These are phyloP conservation scores for Argynnis bischoffii DNA, from an alignment of 2,888 invertebrate genomes.

Conservation along the genomic window DNA sequence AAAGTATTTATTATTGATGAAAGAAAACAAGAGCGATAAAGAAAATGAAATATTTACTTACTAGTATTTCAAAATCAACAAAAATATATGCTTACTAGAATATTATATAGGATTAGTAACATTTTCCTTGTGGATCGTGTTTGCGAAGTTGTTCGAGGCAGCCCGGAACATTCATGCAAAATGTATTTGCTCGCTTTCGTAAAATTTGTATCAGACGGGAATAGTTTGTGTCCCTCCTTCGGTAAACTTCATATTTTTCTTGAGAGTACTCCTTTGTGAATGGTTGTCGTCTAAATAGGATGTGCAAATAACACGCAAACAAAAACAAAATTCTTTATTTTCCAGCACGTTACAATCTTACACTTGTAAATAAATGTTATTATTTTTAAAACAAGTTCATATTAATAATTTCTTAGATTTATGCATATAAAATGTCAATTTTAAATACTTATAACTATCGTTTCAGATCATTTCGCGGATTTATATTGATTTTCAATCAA, in stretches of 20 bases:
- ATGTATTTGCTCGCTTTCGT: constrained; percentile 63
- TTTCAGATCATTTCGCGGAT: too few relatives aligned
- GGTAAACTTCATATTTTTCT: constrained; percentile 47
- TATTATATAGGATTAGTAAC: constrained; percentile 38
- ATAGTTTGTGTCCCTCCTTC: constrained; percentile 50
- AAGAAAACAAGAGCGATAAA: neutral
- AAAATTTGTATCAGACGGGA: constrained; percentile 56
- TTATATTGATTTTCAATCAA: too few relatives aligned
- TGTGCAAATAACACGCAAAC: constrained; percentile 35
- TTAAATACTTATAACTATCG: too few relatives aligned
- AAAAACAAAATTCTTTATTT: constrained; percentile 31
- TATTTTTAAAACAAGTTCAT: too few relatives aligned
- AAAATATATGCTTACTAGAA: constrained; percentile 19
- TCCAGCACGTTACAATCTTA: neutral
- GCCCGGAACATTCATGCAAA: constrained; percentile 68
- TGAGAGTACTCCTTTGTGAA: constrained; percentile 42
- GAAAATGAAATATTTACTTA: neutral
- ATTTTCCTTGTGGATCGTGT: constrained; percentile 43
- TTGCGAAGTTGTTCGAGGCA: constrained; percentile 42
- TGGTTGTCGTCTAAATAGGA: constrained; percentile 21
- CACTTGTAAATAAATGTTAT: too few relatives aligned
- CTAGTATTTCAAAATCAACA: neutral
- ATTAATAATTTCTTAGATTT: too few relatives aligned
- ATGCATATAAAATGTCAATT: too few relatives aligned
- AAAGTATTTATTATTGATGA: too few relatives aligned